Base-by-base conservation (phyloP, 2,888 invertebrate species). In the Drosophila austrosaltans region DNA sequence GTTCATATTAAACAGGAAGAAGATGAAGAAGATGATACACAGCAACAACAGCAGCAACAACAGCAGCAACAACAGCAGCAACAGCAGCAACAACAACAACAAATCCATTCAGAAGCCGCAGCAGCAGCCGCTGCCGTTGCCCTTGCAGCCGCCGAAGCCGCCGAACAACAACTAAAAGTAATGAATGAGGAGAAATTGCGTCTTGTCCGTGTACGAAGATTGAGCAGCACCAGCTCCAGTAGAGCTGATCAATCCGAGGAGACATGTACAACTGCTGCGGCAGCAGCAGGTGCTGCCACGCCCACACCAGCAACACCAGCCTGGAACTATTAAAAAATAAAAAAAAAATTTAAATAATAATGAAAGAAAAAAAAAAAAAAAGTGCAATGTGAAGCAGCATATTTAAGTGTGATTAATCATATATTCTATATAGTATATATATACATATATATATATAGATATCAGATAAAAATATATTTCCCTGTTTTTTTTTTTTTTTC, bases 1-100 rank as follows among this genome's bases (percentile, higher is more conserved):
- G 91, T 91, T 66, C 89, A 82, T 70, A 91, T 91, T 69, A 91
- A 91, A 56, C 92, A 92, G 75, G 91, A 91, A 74, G 91, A 91
- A 69, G 85, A 90, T 61, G 91, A 91, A 61, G 92, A 92, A 40
- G 91, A 91, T 28, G 84, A 87, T 3, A 12, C 61, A 39, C 58
- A 70, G 20, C 65, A 69, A 16, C 64, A 60, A 10, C 64, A 54
- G 22, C 63, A 56, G 53, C 32, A 10, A n/a, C 48, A 28, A n/a
- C 48, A 28, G 10, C 48, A 25, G 2, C 36, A 36, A 8, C 36
- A 36, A 0, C 36, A 36, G 8, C 36, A 36, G 8, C 36, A 36
- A 36, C 36, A 36, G 3, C 36, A 36, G 8, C 36, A 16, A 10
- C 71, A 2, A 64, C 66, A 1, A 39, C 44, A n/a, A 48, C n/a